Evolutionary conservation across 2,113 vertebrate species (phyloP).

Genomic region (Boulengeromyrus knoepffleri): DNA sequence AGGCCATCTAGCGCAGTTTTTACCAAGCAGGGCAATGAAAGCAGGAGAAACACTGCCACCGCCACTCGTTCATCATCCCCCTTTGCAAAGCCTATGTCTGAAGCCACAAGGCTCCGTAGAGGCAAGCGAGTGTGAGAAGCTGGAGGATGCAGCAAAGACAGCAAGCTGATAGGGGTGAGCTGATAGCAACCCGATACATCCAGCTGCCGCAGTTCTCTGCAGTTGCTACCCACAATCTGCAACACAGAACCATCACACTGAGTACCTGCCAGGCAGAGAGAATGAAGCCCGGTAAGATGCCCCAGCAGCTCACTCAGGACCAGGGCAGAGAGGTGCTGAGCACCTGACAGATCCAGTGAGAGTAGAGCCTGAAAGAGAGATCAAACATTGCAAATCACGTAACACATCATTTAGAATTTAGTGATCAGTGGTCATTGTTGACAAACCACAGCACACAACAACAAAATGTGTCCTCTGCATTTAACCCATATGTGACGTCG

Average conservation of each 20-base stretch:
- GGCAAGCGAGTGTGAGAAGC: slow-evolving; percentile 12
- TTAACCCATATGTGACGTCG: too few relatives aligned
- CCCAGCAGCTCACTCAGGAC: slow-evolving; percentile 46
- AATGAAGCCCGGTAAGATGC: slow-evolving; percentile 43
- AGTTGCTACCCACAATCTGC: slow-evolving; percentile 28
- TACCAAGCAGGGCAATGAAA: slow-evolving; percentile 48
- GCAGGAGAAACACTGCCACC: slow-evolving; percentile 52
- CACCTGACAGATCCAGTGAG: slow-evolving; percentile 52
- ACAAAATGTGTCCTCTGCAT: too few relatives aligned
- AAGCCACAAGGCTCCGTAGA: slow-evolving; percentile 51
- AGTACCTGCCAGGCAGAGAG: slow-evolving; percentile 49
- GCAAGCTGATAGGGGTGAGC: slow-evolving; percentile 46
- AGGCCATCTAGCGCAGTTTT: slow-evolving; percentile 51
- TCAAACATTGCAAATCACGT: neutral
- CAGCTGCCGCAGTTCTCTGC: slow-evolving; percentile 47
- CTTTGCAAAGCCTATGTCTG: slow-evolving; percentile 56
- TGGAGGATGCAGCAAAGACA: slow-evolving; percentile 23
- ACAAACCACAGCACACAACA: too few relatives aligned
- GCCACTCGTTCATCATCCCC: slow-evolving; percentile 37
- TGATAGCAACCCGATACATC: slow-evolving; percentile 55
- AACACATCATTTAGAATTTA: neutral
- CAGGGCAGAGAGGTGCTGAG: slow-evolving; percentile 47
- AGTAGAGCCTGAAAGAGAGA: slow-evolving; percentile 46
- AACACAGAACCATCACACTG: slow-evolving; percentile 48
- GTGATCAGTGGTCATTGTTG: neutral